Evolutionary conservation across 2,888 invertebrate species (phyloP).

Genomic region (Eulithis testata): DNA sequence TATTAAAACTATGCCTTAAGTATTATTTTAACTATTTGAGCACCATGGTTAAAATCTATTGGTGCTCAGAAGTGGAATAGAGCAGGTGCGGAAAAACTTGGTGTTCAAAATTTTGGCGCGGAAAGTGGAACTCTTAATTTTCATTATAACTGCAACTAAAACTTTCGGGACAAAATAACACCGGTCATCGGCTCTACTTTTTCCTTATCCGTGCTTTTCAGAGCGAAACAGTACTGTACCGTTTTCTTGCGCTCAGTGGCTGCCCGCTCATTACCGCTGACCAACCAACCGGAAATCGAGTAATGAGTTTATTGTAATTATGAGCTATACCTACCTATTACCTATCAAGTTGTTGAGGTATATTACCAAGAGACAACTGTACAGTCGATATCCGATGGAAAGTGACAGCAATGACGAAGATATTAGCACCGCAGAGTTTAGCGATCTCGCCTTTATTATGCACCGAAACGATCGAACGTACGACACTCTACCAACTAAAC

Average conservation of each 20-base stretch:
- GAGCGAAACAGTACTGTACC: slow-evolving; percentile 74
- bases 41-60: no score
- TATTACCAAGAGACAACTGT: slow-evolving; percentile 10
- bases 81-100: no score
- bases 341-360: slow-evolving; percentile 34
- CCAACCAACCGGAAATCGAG: slow-evolving; percentile 62
- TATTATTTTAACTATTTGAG: no score
- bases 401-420: slow-evolving; percentile 4
- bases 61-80: no score
- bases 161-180: slow-evolving; percentile 37
- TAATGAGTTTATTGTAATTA: slow-evolving; percentile 69
- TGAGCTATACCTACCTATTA: slow-evolving; percentile 40
- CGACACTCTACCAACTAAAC: no score
- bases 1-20: no score
- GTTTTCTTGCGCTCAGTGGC: slow-evolving; percentile 63
- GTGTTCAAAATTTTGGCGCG: no score
- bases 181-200: slow-evolving; percentile 56
- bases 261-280: slow-evolving; percentile 57
- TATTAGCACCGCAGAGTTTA: no score
- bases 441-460: no score
- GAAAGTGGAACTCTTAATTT: not conserved
- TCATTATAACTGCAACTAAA: slow-evolving; percentile 21
- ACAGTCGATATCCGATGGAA: slow-evolving; percentile 16
- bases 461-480: no score
- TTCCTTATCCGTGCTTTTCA: slow-evolving; percentile 61